Conservation (phyloP, 1,140 invertebrate genomes). For the Eumaeus atala region DNA sequence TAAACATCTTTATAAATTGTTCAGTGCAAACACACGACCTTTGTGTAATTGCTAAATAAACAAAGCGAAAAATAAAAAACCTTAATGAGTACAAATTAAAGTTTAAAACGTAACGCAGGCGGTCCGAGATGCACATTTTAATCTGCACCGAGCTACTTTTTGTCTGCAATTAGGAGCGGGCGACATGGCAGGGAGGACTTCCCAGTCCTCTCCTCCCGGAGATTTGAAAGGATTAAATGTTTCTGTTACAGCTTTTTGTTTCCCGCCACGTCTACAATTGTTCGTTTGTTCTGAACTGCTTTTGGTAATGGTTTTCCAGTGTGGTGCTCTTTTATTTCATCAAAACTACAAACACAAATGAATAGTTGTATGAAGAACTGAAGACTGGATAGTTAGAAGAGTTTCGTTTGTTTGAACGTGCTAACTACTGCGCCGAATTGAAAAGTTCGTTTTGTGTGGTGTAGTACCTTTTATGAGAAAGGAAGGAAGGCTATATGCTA, state of each 20-base stretch:
- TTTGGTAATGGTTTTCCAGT: constrained; percentile 17
- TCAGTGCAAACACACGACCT: too few species aligned
- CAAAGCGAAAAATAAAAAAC: not conserved
- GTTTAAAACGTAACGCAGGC: constrained; percentile 21
- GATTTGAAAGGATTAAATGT: constrained; percentile 52
- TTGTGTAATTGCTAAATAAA: too few species aligned
- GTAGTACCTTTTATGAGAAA: too few species aligned
- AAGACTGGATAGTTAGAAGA: too few species aligned
- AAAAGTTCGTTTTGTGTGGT: too few species aligned
- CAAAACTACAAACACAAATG: too few species aligned
- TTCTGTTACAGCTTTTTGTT: constrained; percentile 43
- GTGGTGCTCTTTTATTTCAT: not conserved
- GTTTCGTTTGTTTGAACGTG: too few species aligned
- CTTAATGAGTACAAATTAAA: constrained; percentile 22
- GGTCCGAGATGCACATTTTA: constrained; percentile 33
- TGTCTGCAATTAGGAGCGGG: constrained; percentile 38
- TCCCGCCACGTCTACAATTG: constrained; percentile 1
- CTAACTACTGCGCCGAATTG: too few species aligned
- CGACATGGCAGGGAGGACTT: constrained; percentile 38
- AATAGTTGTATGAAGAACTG: too few species aligned
- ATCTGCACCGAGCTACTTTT: constrained; percentile 30
- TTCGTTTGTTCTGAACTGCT: constrained; percentile 10
- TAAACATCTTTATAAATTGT: too few species aligned
- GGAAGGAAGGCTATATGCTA: too few species aligned
- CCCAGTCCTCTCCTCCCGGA: too few species aligned